These are phyloP conservation scores for Trichopoda pennipes DNA, from an alignment of 2,888 invertebrate species.

Conservation along the genomic window DNA sequence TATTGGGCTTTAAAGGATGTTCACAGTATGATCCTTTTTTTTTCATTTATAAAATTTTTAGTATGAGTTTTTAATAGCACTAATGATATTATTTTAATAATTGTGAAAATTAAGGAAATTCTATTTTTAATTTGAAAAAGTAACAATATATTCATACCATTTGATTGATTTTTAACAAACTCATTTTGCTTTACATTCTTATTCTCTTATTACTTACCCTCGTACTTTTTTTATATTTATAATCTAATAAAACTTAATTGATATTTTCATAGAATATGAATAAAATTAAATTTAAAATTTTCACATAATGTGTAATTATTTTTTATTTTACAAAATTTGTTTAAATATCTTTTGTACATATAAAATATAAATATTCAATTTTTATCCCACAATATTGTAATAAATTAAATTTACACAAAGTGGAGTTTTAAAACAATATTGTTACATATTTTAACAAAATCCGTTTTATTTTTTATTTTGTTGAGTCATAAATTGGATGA, in stretches of 20 bases:
- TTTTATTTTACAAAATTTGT: not conserved
- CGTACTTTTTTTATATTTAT: no score
- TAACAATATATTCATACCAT: no score
- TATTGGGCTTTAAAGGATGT: no score
- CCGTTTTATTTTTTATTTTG: slow-evolving; percentile 49
- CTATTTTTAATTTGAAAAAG: no score
- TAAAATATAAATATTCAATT: not conserved
- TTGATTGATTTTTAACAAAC: no score
- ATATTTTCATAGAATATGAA: not conserved
- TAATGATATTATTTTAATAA: no score
- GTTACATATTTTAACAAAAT: slow-evolving; percentile 28
- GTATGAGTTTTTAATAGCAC: no score
- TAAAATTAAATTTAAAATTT: not conserved
- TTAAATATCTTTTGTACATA: not conserved
- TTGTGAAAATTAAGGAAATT: no score
- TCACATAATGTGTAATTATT: not conserved
- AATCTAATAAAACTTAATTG: not conserved
- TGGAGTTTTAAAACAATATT: slow-evolving; percentile 30
- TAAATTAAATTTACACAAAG: slow-evolving; percentile 11
- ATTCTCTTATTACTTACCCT: no score
- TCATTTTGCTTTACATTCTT: no score
- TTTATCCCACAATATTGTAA: not conserved
- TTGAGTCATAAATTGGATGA: slow-evolving; percentile 55
- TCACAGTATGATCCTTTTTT: no score
- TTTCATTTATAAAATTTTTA: no score